Evolutionary conservation across 2,113 vertebrate genomes (phyloP), one percentile per base, ranked within the genome.

Genomic region (Tor tambroides): DNA sequence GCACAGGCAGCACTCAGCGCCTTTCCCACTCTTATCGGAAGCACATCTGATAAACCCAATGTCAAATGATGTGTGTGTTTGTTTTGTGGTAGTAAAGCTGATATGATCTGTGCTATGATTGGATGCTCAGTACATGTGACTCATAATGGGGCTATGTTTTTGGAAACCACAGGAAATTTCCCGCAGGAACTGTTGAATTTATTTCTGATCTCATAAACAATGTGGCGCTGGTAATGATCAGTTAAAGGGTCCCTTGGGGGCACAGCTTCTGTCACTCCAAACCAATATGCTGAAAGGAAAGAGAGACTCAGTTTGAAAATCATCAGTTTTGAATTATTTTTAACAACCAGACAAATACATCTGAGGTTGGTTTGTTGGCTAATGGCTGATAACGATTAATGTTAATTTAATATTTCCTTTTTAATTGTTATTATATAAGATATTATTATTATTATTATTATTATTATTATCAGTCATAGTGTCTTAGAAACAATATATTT

Each of bases 51-150:
- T 49, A 41, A 83, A n/a, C 6, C 54, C 21, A 5, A n/a, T 75
- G 54, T 79, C n/a, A 32, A 19, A 32, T 63, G 41, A 49, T 26
- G 51, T 71, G 23, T 83, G n/a, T 77, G 30, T 8, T 61, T 15
- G 79, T 72, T 71, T 61, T 54, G 59, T 43, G 80, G 26, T 67
- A 65, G 76, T 84, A 69, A 83, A 85, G 69, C n/a, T 76, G 14
- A 54, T 46, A 35, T 63, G 11, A 82, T 88, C 51, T 56, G 26
- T 77, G 30, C 51, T 1, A 32, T 76, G 51, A 83, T 79, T 69
- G 69, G 4, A 80, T 54, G 51, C 49, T 65, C 3, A 23, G 4
- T 43, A 35, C 12, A 2, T 71, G 32, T 80, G 84, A 32, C 38
- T 67, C 61, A 79, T 63, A 14, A 10, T 32, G 17, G 30, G 63